Evolutionary conservation across 1,140 invertebrate species (phyloP), one percentile per base, ranked within the genome.

Genomic region (Diorhabda sublineata): DNA sequence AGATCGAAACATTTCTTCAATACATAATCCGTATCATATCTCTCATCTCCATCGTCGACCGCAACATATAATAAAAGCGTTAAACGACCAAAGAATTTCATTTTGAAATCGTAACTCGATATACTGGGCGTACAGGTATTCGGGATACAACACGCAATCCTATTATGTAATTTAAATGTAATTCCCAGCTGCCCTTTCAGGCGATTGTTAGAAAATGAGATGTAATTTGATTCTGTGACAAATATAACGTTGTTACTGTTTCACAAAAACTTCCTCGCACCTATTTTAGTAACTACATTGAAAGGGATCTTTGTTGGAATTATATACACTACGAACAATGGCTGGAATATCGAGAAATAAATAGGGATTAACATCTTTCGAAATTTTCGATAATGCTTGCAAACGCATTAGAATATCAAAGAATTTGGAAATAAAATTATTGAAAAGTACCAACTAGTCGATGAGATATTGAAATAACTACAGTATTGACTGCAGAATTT

Each of bases 161-260:
- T 47, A 56, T 64, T 64, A 64, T 64, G 41, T 57, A 64, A 64
- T 64, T 64, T 64, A 64, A 64, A 64, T 62, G 44, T 64, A 64
- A 64, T 64, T 64, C 47, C 45, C 63, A 64, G 63, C 63, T 64
- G 63, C 26, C 11, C 63, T 56, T 63, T 63, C 43, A n/a, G 43
- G 45, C 6, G 56, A 64, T 45, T 64, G 63, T 64, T 64, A 6
- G 45, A 64, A 52, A 57, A 47, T 56, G 42, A 11, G n/a, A 8
- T 64, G 63, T 64, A 64, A 64, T 64, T 64, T 41, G 63, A 64
- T 64, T 64, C 63, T 57, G 45, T 56, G 63, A 64, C 63, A 64
- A 64, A 57, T 64, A 64, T 64, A 64, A 64, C 52, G 52, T 64
- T 11, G 47, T 64, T 45, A 64, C 45, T 64, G 63, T 64, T 56